Conservation (phyloP, 2,113 vertebrate genomes). For the Oophaga pumilio region DNA sequence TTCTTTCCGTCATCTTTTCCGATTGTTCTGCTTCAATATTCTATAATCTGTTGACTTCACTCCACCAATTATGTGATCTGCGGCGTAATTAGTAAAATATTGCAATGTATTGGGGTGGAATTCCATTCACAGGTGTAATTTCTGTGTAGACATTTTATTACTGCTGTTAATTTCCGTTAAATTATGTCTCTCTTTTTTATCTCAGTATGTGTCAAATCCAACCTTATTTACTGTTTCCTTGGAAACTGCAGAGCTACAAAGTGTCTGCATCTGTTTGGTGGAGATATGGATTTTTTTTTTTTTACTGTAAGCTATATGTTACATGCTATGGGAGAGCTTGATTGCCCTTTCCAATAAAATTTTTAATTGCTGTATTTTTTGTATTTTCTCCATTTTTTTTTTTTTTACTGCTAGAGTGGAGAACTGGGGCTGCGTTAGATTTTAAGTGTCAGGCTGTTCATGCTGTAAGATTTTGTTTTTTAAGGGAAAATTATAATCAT, state of each 20-base stretch:
- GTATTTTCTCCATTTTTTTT: not conserved
- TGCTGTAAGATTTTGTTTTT: not conserved
- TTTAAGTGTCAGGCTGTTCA: not conserved
- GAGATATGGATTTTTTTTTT: constrained; percentile 57
- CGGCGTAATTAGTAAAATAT: not conserved
- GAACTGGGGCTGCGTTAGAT: not conserved
- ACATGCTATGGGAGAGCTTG: not conserved
- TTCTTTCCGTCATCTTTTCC: not conserved
- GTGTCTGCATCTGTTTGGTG: constrained; percentile 30
- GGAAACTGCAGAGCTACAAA: constrained; percentile 58
- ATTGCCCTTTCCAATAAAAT: not conserved
- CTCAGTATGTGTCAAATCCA: constrained; percentile 33
- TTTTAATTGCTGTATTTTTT: not conserved
- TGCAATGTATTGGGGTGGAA: not conserved
- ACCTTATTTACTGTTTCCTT: constrained; percentile 60
- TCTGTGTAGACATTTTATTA: constrained; percentile 35
- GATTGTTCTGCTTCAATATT: not conserved
- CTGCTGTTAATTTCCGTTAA: constrained; percentile 56
- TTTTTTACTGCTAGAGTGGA: not conserved
- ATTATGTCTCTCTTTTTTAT: constrained; percentile 20
- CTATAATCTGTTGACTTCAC: not conserved
- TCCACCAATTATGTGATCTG: not conserved
- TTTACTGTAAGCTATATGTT: not conserved
- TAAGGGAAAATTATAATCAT: not conserved
- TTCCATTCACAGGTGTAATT: constrained; percentile 1